Evolutionary conservation across 1,140 invertebrate species (phyloP).

Genomic region (Aradophagus sp.): DNA sequence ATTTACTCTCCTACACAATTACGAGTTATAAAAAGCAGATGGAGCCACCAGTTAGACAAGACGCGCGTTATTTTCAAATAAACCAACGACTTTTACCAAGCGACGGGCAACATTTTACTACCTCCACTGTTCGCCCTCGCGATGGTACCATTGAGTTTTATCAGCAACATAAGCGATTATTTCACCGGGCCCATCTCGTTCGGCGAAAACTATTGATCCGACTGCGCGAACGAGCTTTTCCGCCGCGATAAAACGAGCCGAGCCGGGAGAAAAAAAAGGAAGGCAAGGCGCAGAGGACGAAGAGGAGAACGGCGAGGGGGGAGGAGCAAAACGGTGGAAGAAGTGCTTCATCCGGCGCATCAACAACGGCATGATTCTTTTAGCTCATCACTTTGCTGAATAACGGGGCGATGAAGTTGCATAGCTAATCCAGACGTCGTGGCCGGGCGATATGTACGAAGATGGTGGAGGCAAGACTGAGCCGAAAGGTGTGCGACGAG

Average conservation of each 20-base stretch:
- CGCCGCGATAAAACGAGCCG: constrained; percentile 1
- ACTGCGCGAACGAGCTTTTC: constrained; percentile 13
- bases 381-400: constrained; percentile 40
- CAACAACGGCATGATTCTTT: constrained; percentile 32
- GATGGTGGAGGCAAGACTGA: constrained; percentile 37
- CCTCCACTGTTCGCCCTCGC: no score
- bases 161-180: no score
- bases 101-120: no score
- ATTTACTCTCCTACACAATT: no score
- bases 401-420: constrained; percentile 45
- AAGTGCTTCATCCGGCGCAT: constrained; percentile 17
- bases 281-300: constrained; percentile 8
- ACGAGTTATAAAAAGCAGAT: no score
- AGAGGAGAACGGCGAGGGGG: no score
- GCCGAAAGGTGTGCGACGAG: constrained; percentile 23
- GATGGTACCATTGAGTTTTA: no score
- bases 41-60: no score
- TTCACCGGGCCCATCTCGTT: no score
- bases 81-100: no score
- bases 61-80: no score
- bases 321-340: constrained; percentile 6
- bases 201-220: no score
- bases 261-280: neutral
- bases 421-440: constrained; percentile 51
- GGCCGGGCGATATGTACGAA: constrained; percentile 44